These are phyloP conservation scores for Halcyon smyrnensis DNA, from an alignment of 2,797 vertebrate genomes.

Conservation along the genomic window DNA sequence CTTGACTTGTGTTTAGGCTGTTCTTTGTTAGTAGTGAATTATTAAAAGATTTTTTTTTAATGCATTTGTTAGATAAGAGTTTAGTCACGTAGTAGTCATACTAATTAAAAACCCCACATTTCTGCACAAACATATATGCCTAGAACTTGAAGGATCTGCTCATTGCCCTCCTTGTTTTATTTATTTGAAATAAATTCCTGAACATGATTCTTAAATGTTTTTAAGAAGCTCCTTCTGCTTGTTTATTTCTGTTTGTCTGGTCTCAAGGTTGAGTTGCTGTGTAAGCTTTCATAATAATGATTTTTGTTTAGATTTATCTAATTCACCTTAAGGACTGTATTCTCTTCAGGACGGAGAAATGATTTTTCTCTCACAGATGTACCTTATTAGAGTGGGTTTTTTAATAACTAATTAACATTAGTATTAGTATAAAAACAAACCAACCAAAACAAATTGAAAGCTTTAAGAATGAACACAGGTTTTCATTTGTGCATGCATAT, in stretches of 20 bases:
- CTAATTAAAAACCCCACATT: not conserved
- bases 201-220: not conserved
- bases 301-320: not conserved
- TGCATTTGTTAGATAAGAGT: not conserved
- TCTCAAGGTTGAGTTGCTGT: not conserved
- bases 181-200: not conserved
- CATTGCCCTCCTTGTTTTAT: not conserved
- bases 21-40: not conserved
- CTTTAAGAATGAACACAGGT: not conserved
- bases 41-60: not conserved
- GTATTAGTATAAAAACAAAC: not conserved
- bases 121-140: not conserved
- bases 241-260: not conserved
- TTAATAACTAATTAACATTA: not conserved
- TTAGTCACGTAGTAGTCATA: not conserved
- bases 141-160: not conserved
- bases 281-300: not conserved
- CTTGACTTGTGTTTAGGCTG: not conserved
- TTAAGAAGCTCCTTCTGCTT: not conserved
- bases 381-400: not conserved
- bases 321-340: not conserved
- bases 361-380: not conserved
- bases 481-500: accelerated
- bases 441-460: not conserved
- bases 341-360: not conserved